Base-by-base conservation (phyloP, 2,888 invertebrate species). In the Tanypteryx hageni region DNA sequence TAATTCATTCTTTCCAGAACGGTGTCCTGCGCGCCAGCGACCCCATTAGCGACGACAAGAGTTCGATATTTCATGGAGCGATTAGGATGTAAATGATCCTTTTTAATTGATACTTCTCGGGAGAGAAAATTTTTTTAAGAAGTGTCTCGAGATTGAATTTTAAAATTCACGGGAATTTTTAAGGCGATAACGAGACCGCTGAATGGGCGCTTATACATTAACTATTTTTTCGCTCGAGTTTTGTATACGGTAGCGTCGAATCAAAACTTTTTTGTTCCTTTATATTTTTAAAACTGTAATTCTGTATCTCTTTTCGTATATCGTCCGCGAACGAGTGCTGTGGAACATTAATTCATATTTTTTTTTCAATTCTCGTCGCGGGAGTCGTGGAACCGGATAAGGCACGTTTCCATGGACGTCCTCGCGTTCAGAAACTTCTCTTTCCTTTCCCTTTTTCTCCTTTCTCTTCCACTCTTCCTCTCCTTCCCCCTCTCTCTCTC, bases 161-260 rank as follows among this genome's bases (percentile, higher is more conserved):
- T 27, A 76, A 76, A 76, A 76, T 76, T 76, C 76, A 27, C 76
- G n/a, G 18, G 68, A 68, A 68, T 68, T n/a, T 68, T 68, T 68
- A 22, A n/a, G 16, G 76, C 27, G 27, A 27, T 76, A 76, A 22
- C 27, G 76, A 76, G 27, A 14, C 76, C 22, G 22, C 22, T 68
- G 22, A 76, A 27, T 22, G 13, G 22, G 27, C 76, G 76, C 22
- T 76, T 27, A 76, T 76, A 22, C 76, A 22, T 76, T 76, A 76
- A 76, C n/a, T 27, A 76, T 3, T 76, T 27, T 22, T 68, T 11
- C 27, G 5, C 22, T 44, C 44, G 44, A 44, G 44, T 76, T 76
- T 76, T 13, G 76, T 11, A 27, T 27, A 7, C 76, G 27, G 68
- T 9, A 22, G n/a, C 68, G 18, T 22, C 68, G 68, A 68, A 9